Evolutionary conservation across 2,888 invertebrate genomes (phyloP), one percentile per base, ranked within the genome.

Genomic region (Eilema sororculum): DNA sequence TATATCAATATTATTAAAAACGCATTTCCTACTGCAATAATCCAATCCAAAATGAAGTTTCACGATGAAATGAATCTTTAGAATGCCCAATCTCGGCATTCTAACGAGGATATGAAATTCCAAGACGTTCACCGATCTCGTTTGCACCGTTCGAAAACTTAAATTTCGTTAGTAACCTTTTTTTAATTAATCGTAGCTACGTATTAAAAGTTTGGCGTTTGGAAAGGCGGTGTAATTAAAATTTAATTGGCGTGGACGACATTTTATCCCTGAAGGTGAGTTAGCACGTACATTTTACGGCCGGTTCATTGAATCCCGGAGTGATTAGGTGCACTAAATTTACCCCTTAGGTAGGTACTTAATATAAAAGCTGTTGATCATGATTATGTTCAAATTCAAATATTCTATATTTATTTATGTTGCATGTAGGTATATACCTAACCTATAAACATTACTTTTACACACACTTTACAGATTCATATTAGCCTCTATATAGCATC

Each of bases 151-250:
- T 83, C 71, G 69, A 76, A 85, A 86, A 86, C 86, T 89, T 88
- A 81, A 86, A 88, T 89, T 88, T 87, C 83, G 87, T 87, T 87
- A 84, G 80, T 85, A 83, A 88, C 87, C 87, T 86, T 87, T 89
- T 86, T 90, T 90, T 89, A 90, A 89, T 90, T 89, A 90, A 88
- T 88, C 80, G 81, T 75, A 79, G 77, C 73, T 77, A 84, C 82
- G 87, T 86, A 86, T 89, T 86, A 86, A 87, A 90, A 90, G 85
- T 88, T 89, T 75, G 86, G 70, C 83, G 78, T 84, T 85, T 80
- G 79, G 80, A 80, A 80, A 78, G 83, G 76, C 78, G 78, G 81
- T 80, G 73, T 72, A 74, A 76, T 83, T 83, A 81, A 83, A 85
- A 83, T 86, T 83, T 82, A 86, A 87, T 84, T 83, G 80, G 81